Evolutionary conservation across 1,140 invertebrate genomes (phyloP).

Genomic region (Matsumurasca onukii): DNA sequence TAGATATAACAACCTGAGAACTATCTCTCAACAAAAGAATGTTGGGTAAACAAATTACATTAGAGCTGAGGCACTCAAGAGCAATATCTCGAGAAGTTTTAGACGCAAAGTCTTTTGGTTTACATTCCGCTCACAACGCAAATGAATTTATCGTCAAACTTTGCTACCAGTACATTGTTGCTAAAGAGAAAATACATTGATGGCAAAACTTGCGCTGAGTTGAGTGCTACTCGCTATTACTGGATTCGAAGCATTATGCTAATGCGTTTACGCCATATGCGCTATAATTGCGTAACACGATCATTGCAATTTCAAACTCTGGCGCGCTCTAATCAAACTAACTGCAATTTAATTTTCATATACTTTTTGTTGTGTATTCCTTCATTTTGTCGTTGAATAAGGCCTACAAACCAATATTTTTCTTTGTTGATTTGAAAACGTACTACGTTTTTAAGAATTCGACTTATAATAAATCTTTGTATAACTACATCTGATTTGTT

Average conservation of each 20-base stretch:
- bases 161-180: conserved; percentile 14
- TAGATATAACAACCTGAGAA: no score
- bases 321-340: no score
- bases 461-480: no score
- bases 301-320: no score
- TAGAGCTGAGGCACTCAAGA: background rate
- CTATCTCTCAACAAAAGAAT: conserved; percentile 20
- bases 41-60: conserved; percentile 15
- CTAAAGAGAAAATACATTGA: conserved; percentile 18
- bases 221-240: conserved; percentile 13
- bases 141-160: conserved; percentile 25
- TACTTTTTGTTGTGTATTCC: no score
- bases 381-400: no score
- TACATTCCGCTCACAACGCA: conserved; percentile 21
- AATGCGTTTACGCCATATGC: background rate
- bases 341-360: no score
- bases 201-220: conserved; percentile 15
- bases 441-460: no score
- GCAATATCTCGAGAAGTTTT: background rate
- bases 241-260: conserved; percentile 10
- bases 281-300: no score
- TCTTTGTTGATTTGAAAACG: no score
- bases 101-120: conserved; percentile 22
- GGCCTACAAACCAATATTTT: no score
- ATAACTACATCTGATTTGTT: no score